phyloP scores from a whole-genome alignment of 2,797 vertebrate species.

The Diglossa cyanea region DNA sequence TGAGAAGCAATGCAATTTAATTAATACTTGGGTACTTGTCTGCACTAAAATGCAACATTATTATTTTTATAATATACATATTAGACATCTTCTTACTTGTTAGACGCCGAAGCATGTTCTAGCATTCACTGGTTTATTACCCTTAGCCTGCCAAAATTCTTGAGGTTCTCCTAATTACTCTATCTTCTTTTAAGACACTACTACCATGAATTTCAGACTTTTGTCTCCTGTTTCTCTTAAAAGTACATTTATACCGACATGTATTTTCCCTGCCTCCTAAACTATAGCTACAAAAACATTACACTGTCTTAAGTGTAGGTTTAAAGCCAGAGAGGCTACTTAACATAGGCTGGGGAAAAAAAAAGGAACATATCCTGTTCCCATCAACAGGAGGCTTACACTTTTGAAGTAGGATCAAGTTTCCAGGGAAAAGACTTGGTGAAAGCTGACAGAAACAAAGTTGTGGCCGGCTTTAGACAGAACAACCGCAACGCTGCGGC shows the following conservation, averaged over 20 bases:
- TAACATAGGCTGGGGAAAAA: not conserved
- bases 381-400: not conserved
- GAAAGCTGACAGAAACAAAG: conserved; percentile 15
- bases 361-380: not conserved
- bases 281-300: not conserved
- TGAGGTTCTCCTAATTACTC: conserved; percentile 51
- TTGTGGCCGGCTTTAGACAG: not conserved
- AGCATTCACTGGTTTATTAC: conserved; percentile 32
- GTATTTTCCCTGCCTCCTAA: not conserved
- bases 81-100: conserved; percentile 44
- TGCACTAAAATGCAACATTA: not conserved
- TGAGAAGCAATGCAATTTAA: conserved; percentile 12
- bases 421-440: not conserved
- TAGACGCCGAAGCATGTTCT: not conserved
- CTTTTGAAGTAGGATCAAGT: conserved; percentile 3
- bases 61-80: conserved; percentile 17
- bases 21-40: conserved; percentile 6
- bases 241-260: not conserved
- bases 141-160: conserved; percentile 45
- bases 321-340: not conserved
- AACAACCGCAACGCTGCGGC: not conserved
- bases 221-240: conserved; percentile 7
- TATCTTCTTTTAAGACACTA: conserved; percentile 28
- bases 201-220: conserved; percentile 28
- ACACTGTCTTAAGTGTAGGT: not conserved